Base-by-base conservation (phyloP, 2,888 invertebrate species). In the Phlogophora meticulosa region DNA sequence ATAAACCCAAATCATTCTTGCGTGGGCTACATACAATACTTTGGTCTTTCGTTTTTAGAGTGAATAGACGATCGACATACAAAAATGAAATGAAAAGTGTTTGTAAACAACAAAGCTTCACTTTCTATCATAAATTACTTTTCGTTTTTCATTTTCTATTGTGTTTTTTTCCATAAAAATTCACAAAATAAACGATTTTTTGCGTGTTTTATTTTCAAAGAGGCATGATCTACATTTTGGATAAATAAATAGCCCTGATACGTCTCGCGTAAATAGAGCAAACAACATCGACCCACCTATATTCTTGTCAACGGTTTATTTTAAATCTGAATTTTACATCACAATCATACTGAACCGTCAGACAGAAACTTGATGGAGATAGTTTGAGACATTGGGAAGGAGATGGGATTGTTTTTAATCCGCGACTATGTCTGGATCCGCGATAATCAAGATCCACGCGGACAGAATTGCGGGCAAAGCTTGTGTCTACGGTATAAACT, bases 181-280 rank as follows among this genome's bases (percentile, higher is more conserved):
- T 34, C 4, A 49, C 20, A 32, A 43, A 59, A 49, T 40, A 53
- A 45, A 42, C 15, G 1, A 58, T 34, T 56, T 1, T 51, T 40
- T 42, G n/a, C 40, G 15, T 38, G 38, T 61, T 49, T 67, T 61
- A 34, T 57, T 62, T 65, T 46, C 42, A 40, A 45, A 20, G 13
- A 15, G 34, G 40, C 49, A 24, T 60, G 74, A 45, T 72, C 66
- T 42, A 77, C 20, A 45, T 81, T 74, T 69, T 24, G 40, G n/a
- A 70, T 67, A 63, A 71, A 73, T 70, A 80, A 67, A 70, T 70
- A 77, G 60, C 48, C 22, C 57, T 67, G 46, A 62, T 73, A 72
- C 67, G 57, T 11, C 43, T 69, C 36, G 68, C 38, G 17, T 71
- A 74, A 74, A 66, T 74, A 79, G 67, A 82, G 72, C 74, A 79